Base-by-base conservation (phyloP, 2,113 vertebrate species). In the Thalassoma bifasciatum region DNA sequence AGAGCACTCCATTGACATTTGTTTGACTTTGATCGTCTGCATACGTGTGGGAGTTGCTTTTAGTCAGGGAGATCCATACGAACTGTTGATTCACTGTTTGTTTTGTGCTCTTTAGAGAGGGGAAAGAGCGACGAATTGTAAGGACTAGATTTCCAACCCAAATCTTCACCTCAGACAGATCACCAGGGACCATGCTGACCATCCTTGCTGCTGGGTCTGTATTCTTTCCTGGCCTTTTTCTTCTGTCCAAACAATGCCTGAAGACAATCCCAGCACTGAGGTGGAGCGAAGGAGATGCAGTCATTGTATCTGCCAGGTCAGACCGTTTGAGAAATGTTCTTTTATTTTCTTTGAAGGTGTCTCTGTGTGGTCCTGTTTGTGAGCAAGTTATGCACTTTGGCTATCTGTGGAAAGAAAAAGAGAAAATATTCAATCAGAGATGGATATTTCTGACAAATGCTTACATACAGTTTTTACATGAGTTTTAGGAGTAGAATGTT, bases 171-270 rank as follows among this genome's bases (percentile, higher is more conserved):
- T 68, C 66, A 36, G 49, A 75, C 86, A 71, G 79, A 77, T 65
- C 17, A 17, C 49, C 57, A 49, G 90, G 86, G 92, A 94, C 88
- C 94, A 96, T 96, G 96, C 83, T 96, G 91, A 92, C 90, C 82
- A 91, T 95, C 53, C 87, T 96, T 88, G 94, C 94, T 84, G 95
- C 96, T 30, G 96, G 96, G 66, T 95, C 95, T 60, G 88, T 96
- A 67, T 95, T 96, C 84, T 97, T 97, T 90, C 96, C 96, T 4
- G 96, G 96, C 77, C 95, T 97, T 71, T 97, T 96, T 81, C 88
- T 96, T 37, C 88, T 96, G 64, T 95, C 95, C 82, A 96, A 96
- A 89, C 95, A 94, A 82, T 95, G 95, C 66, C 93, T 97, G 69
- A 94, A 92, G 89, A 86, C 89, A 79, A 92, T 96, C 86, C 95